Evolutionary conservation across 2,888 invertebrate genomes (phyloP).

Genomic region (Myopa testacea): DNA sequence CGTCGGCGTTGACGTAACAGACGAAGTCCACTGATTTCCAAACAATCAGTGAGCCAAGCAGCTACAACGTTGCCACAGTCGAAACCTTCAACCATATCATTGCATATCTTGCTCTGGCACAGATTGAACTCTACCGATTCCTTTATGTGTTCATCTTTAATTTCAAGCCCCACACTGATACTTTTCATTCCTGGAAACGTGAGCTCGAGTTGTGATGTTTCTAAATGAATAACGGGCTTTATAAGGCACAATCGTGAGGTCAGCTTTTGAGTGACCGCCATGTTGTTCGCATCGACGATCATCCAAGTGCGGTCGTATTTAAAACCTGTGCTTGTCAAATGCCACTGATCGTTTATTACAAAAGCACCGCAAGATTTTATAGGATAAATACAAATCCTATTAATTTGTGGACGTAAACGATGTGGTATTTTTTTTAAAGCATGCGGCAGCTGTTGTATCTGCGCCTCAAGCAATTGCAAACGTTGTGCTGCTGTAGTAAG

Average conservation of each 20-base stretch:
- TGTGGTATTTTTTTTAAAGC: slow-evolving; percentile 55
- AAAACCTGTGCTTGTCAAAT: slow-evolving; percentile 80
- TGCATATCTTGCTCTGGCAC: slow-evolving; percentile 88
- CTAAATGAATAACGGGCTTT: slow-evolving; percentile 77
- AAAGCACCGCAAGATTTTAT: slow-evolving; percentile 91
- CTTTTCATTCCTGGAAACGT: slow-evolving; percentile 74
- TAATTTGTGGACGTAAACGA: slow-evolving; percentile 58
- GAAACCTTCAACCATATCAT: slow-evolving; percentile 80
- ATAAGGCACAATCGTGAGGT: slow-evolving; percentile 83
- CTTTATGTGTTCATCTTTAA: slow-evolving; percentile 51
- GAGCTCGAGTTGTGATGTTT: slow-evolving; percentile 71
- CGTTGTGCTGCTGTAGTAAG: slow-evolving; percentile 62
- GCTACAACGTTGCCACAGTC: slow-evolving; percentile 88
- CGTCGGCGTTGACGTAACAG: slow-evolving; percentile 73
- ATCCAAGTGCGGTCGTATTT: slow-evolving; percentile 94
- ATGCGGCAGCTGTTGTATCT: slow-evolving; percentile 54
- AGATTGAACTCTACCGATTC: slow-evolving; percentile 64
- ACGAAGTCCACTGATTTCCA: slow-evolving; percentile 77
- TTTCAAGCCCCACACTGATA: slow-evolving; percentile 71
- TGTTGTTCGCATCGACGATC: slow-evolving; percentile 84
- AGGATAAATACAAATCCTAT: slow-evolving; percentile 81
- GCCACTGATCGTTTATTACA: slow-evolving; percentile 77
- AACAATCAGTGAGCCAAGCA: slow-evolving; percentile 82
- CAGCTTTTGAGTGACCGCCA: slow-evolving; percentile 90
- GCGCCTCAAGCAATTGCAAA: slow-evolving; percentile 51